Evolutionary conservation across 2,113 vertebrate species (phyloP).

Genomic region (Nyctereutes procyonoides): DNA sequence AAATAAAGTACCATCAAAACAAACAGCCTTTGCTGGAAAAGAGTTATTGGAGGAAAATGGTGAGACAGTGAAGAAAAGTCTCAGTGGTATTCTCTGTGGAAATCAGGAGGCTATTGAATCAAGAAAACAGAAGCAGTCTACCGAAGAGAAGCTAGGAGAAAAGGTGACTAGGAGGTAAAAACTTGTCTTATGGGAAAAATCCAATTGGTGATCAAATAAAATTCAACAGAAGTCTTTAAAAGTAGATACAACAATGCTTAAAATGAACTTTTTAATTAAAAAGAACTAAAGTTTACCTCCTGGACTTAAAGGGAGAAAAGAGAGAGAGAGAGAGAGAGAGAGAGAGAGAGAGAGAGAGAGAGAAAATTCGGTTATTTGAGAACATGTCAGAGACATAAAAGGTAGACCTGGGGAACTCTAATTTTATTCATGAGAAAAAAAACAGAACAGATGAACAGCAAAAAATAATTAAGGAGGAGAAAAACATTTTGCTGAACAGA

Average conservation of each 20-base stretch:
- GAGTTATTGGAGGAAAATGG: neutral
- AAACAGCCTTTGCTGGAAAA: neutral
- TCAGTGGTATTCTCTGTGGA: neutral
- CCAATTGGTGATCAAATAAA: neutral
- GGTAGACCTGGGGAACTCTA: neutral
- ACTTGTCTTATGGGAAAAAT: neutral
- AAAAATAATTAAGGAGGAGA: neutral
- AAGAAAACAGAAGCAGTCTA: neutral
- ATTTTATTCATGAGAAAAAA: neutral
- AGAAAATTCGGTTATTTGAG: neutral
- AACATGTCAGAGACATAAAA: neutral
- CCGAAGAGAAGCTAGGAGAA: neutral
- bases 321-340: too few species aligned
- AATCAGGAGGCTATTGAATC: neutral
- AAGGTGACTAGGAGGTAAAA: neutral
- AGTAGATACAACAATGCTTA: neutral
- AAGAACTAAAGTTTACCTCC: neutral
- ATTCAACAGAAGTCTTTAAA: neutral
- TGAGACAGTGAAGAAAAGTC: neutral
- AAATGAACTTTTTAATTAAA: neutral
- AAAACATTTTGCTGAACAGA: neutral
- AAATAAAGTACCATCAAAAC: neutral
- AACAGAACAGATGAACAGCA: neutral
- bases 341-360: neutral
- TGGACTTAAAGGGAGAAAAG: neutral